phyloP scores from a whole-genome alignment of 2,113 vertebrate species.

The Hirundichthys speculiger region DNA sequence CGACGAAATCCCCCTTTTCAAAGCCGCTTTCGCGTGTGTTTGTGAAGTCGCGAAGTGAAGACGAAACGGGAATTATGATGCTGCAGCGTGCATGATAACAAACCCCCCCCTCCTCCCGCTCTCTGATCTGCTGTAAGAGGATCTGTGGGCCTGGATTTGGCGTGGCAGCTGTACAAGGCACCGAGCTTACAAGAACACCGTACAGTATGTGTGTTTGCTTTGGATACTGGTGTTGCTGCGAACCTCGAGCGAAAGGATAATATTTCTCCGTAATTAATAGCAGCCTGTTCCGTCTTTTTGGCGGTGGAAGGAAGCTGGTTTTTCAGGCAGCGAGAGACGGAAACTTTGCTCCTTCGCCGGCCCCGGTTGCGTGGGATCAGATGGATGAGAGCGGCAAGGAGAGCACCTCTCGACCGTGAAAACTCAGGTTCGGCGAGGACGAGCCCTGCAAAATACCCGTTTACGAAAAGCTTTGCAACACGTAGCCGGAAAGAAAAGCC shows the following conservation, averaged over 20 bases:
- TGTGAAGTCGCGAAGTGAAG: conserved; percentile 6
- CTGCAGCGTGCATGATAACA: conserved; percentile 55
- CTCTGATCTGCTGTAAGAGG: conserved; percentile 72
- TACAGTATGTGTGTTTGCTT: conserved; percentile 73
- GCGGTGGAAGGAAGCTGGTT: conserved; percentile 45
- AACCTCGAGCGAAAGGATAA: conserved; percentile 63
- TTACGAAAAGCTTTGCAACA: background rate
- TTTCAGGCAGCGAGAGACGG: conserved; percentile 42
- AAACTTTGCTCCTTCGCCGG: conserved; percentile 54
- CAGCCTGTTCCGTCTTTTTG: conserved; percentile 59
- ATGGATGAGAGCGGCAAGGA: conserved; percentile 36
- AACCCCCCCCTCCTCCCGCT: conserved; percentile 15
- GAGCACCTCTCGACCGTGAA: background rate
- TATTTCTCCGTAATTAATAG: conserved; percentile 73
- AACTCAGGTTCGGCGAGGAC: conserved; percentile 9
- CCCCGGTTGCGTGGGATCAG: conserved; percentile 41
- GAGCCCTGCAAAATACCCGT: background rate
- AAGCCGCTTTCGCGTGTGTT: conserved; percentile 9
- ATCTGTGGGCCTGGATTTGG: conserved; percentile 69
- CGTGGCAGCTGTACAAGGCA: conserved; percentile 68
- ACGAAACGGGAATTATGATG: conserved; percentile 48
- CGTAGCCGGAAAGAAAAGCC: background rate
- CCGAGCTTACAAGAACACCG: conserved; percentile 59
- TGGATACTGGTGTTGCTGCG: conserved; percentile 66
- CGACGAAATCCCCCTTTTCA: conserved; percentile 6